These are phyloP conservation scores for Rallus limicola DNA, from an alignment of 2,113 vertebrate species.

Conservation along the genomic window DNA sequence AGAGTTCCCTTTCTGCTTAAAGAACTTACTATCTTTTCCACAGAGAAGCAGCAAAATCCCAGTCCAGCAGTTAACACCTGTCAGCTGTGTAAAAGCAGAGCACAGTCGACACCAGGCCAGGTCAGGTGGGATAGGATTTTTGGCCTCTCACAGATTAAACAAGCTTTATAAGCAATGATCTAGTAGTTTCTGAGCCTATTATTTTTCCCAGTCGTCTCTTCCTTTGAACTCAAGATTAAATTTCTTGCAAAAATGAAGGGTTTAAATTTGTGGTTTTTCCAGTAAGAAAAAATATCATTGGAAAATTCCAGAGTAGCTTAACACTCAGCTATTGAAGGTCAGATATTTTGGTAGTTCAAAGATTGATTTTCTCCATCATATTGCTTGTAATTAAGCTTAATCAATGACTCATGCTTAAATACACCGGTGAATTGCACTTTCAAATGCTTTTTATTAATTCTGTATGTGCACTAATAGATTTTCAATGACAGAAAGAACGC, in stretches of 20 bases:
- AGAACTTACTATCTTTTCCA: neutral
- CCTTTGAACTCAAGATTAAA: neutral
- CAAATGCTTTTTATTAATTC: constrained; percentile 39
- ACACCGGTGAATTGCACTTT: constrained; percentile 5
- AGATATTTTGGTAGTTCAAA: constrained; percentile 18
- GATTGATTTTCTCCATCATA: constrained; percentile 33
- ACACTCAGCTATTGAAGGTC: constrained; percentile 1
- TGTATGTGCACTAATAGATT: constrained; percentile 6
- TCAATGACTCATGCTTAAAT: constrained; percentile 55
- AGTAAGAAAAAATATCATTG: neutral
- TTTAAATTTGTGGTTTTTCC: neutral
- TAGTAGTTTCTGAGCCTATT: neutral
- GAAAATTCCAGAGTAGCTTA: constrained; percentile 45
- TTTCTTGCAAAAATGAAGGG: neutral
- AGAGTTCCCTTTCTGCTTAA: neutral
- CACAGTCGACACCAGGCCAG: neutral
- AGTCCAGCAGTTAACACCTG: neutral
- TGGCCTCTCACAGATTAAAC: neutral
- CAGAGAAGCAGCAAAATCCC: neutral
- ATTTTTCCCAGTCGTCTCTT: neutral
- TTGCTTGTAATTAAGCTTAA: constrained; percentile 50
- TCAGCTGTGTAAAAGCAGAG: neutral
- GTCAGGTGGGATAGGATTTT: neutral
- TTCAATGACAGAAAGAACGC: neutral
- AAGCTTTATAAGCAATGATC: neutral